Percentiles rank a stretch among this genome's conserved stretches.
These are phyloP conservation scores for Drosophila prostipennis DNA, from an alignment of 2,888 invertebrate genomes.

Conservation along the genomic window DNA sequence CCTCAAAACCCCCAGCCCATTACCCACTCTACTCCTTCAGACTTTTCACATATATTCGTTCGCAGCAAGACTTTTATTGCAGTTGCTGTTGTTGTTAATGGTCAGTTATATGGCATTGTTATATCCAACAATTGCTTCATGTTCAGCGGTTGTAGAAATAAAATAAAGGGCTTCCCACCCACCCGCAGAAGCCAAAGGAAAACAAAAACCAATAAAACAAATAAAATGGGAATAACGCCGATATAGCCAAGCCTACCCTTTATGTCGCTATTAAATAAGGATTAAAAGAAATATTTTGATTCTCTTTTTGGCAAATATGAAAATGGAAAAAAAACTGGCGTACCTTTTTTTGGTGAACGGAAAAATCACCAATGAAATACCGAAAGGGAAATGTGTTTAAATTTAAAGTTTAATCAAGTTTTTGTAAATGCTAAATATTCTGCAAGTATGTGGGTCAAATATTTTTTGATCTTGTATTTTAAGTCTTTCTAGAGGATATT, in stretches of 20 bases:
- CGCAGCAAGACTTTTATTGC: constrained; percentile 62
- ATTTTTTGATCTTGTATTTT: not conserved
- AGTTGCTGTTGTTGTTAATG: constrained; percentile 43
- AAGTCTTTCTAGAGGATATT: too few relatives aligned
- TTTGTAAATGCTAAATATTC: not conserved
- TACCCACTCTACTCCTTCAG: constrained; percentile 10
- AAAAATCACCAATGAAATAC: not conserved
- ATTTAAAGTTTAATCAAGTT: not conserved
- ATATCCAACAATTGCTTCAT: constrained; percentile 46
- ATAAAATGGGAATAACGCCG: constrained; percentile 16
- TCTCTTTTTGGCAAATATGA: constrained; percentile 15
- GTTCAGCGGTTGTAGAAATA: constrained; percentile 34
- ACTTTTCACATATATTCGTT: constrained; percentile 23
- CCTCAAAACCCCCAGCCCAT: not conserved
- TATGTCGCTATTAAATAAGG: constrained; percentile 31
- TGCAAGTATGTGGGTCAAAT: not conserved
- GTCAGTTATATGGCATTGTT: constrained; percentile 47
- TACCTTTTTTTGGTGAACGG: not conserved
- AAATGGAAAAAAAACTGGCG: not conserved
- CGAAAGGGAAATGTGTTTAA: not conserved
- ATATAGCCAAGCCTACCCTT: constrained; percentile 6
- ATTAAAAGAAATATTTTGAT: constrained; percentile 37
- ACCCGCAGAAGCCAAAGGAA: constrained; percentile 27
- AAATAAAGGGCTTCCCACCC: constrained; percentile 33
- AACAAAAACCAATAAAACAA: constrained; percentile 33